Percentiles rank a stretch among this genome's conserved stretches.
Conservation (phyloP, 2,888 invertebrate genomes). For the Aquatica leii region DNA sequence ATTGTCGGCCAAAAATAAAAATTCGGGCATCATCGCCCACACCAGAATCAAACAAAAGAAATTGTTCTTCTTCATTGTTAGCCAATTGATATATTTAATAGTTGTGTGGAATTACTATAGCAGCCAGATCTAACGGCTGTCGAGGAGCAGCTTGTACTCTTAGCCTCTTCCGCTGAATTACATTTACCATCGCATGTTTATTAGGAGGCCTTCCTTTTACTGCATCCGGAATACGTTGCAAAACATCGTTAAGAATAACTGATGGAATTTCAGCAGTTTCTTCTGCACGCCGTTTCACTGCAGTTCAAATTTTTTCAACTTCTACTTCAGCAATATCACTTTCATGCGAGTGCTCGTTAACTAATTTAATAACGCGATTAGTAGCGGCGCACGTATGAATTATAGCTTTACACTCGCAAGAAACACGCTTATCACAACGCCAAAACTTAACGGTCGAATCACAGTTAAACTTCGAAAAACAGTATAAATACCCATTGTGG, state of each 20-base stretch:
- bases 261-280: slow-evolving; percentile 7
- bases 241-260: slow-evolving; percentile 7
- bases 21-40: slow-evolving; percentile 1
- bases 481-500: slow-evolving; percentile 5
- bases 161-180: too few species aligned
- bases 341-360: too few species aligned
- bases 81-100: slow-evolving; percentile 7
- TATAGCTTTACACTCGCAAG: too few species aligned
- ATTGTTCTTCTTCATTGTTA: slow-evolving; percentile 9
- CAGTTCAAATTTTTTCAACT: too few species aligned
- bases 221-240: slow-evolving; percentile 6
- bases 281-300: slow-evolving; percentile 6
- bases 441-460: too few species aligned
- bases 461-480: slow-evolving; percentile 4
- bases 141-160: neutral
- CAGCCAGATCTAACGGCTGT: slow-evolving; percentile 6
- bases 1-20: slow-evolving; percentile 8
- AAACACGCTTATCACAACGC: too few species aligned
- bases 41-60: slow-evolving; percentile 9
- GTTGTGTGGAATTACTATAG: slow-evolving; percentile 7
- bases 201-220: slow-evolving; percentile 1
- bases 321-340: too few species aligned
- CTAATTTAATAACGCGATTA: too few species aligned
- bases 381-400: too few species aligned
- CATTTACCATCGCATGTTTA: slow-evolving; percentile 5